phyloP scores from a whole-genome alignment of 2,797 vertebrate genomes.

The Podarcis lilfordi region DNA sequence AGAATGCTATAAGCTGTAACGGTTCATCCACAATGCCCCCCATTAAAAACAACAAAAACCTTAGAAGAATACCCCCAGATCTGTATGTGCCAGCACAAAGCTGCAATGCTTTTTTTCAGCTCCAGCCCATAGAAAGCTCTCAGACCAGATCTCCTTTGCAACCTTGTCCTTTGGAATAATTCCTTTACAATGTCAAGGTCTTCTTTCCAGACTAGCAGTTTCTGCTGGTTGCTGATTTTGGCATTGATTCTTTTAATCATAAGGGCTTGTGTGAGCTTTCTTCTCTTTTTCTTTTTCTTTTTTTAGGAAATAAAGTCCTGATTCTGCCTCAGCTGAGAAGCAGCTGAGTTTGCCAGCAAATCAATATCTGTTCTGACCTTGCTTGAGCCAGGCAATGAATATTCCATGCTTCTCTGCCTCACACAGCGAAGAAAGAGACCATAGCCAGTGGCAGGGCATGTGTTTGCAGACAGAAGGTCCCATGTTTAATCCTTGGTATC shows the following conservation, averaged over 20 bases:
- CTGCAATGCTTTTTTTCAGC: neutral
- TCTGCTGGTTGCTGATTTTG: slow-evolving; percentile 7
- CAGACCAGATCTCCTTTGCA: neutral
- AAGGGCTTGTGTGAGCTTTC: neutral
- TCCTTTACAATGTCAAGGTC: slow-evolving; percentile 22
- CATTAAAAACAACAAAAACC: neutral
- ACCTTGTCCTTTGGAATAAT: neutral
- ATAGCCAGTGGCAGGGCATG: neutral
- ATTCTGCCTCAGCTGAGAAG: neutral
- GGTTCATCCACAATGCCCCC: fast-evolving
- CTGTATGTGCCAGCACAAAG: fast-evolving
- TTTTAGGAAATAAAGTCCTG: slow-evolving; percentile 10
- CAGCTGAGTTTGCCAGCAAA: neutral
- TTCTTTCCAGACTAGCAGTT: neutral
- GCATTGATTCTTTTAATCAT: neutral
- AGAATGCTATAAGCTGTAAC: neutral
- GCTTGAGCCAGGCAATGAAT: neutral
- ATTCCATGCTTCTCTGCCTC: neutral
- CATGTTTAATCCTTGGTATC: neutral
- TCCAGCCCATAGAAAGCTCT: neutral
- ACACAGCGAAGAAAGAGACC: neutral
- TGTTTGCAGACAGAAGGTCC: neutral
- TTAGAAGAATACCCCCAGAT: neutral
- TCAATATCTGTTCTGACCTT: slow-evolving; percentile 2
- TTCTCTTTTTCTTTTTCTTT: neutral